Base-by-base conservation (phyloP, 1,140 invertebrate species). In the Drosophila triauraria region DNA sequence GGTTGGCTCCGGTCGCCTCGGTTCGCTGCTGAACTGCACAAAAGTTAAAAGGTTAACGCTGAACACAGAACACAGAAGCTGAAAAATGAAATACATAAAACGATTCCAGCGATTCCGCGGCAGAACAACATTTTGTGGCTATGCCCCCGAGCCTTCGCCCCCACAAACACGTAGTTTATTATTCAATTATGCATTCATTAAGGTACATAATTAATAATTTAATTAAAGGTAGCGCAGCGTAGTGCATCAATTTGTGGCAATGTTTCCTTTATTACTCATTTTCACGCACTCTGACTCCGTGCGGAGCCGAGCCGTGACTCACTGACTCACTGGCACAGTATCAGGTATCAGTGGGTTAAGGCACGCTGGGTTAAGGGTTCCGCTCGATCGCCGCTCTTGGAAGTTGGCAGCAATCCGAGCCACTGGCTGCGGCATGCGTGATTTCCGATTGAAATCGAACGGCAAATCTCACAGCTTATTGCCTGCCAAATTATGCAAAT, bases 181-280 rank as follows among this genome's bases (percentile, higher is more conserved):
- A 90, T 90, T 87, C 85, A 87, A 87, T 87, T 87, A 87, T 78
- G 81, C 84, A 58, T 80, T 84, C 84, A 87, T 87, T 87, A 87
- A 80, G 77, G 68, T 81, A 88, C 85, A 87, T 80, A 87, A 87
- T 90, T 90, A 87, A 90, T 90, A 84, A 87, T 84, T 87, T 75
- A 88, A 87, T 87, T 86, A 87, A 84, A 81, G 77, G 76, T 80
- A 80, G 64, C 79, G 60, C 57, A 57, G 76, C 40, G 67, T 63
- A 90, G 75, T 81, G 71, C 69, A 69, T 65, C 74, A 63, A 90
- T 84, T 80, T 83, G 74, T 50, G 82, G 82, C 59, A 80, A 57
- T 74, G 60, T 77, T 83, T 83, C 61, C 61, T 43, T 61, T 75
- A 75, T 75, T 80, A 61, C 77, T 75, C 76, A 71, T 63, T 78